Evolutionary conservation across 2,888 invertebrate genomes (phyloP), one percentile per base, ranked within the genome.

Genomic region (Polymixis lichenea): DNA sequence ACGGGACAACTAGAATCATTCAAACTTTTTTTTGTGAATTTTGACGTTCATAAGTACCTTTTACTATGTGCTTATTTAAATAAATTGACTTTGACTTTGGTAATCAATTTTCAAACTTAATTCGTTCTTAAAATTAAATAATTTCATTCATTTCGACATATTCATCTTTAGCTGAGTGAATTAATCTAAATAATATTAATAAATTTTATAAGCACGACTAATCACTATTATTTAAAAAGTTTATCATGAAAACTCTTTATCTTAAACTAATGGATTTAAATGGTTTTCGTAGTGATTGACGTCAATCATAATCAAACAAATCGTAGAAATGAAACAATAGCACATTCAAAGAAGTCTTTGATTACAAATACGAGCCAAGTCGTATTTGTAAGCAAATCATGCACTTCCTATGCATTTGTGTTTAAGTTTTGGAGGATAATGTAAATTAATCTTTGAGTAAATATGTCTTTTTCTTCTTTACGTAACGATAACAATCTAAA

Each of bases 211-310:
- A 61, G n/a, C 15, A 38, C 17, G 8, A 46, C 5, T 80, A 28
- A 32, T 58, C n/a, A 17, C 13, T 38, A 38, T 38, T 49, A 53
- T 64, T 46, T 38, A 38, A 46, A 53, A 58, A 49, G 7, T 28
- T 38, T 80, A 72, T 78, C 80, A 56, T 32, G 8, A 55, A 32
- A 49, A 38, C 15, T 43, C 51, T 78, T 58, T 78, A 65, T 72
- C 72, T 38, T n/a, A 38, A 68, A 75, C 43, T 55, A 38, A n/a
- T 56, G 38, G 53, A 71, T 61, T 60, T 53, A 80, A 46, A 72
- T 53, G 46, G 46, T 43, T 49, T 38, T 60, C 49, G 9, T 28
- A 38, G 19, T 49, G 19, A 64, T 62, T 79, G 49, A 72, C 80
- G 74, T 61, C 74, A 66, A 73, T 60, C 19, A 28, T 22, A 64